Evolutionary conservation across 1,140 invertebrate species (phyloP), one percentile per base, ranked within the genome.

Genomic region (Drosophila quadrilineata): DNA sequence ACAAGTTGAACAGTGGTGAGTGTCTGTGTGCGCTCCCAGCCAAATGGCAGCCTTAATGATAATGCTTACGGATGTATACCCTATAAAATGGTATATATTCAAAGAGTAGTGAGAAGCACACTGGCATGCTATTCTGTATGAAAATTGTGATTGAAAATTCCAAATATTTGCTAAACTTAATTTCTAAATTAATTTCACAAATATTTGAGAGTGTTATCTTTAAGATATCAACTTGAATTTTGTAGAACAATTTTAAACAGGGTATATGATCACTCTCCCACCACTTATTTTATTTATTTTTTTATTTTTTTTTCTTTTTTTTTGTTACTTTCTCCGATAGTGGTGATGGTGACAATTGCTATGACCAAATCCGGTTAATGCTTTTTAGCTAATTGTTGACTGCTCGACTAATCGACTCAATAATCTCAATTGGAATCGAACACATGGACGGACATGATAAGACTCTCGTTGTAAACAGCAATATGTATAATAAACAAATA

Each of bases 1-100:
- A 56, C 36, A 54, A 56, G 60, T 57, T 48, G 33, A 64, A 57
- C 56, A 48, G 33, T 57, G 33, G 8, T 14, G 54, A 24, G 53
- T 36, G 24, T n/a, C 16, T 9, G 5, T 24, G 17, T 22, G 43
- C 14, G 22, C 10, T 24, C 48, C n/a, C 17, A 50, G 16, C 16
- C 3, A 28, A 53, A 16, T 54, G 38, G 28, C 54, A 38, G 35
- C 36, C 43, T 41, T 29, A 33, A 19, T 35, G 26, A 31, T 49
- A n/a, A 14, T 53, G 22, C 35, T 26, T 29, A 19, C 2, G 4
- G 31, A 6, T 22, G 14, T 24, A 50, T 36, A 24, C 49, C 31
- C 48, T 38, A 6, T 17, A 50, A 22, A 50, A 31, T 10, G 10
- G 31, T n/a, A n/a, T n/a, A n/a, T n/a, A n/a, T n/a, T n/a, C n/a